Evolutionary conservation across 1,140 invertebrate genomes (phyloP).

Genomic region (Lutraria rhynchaena): DNA sequence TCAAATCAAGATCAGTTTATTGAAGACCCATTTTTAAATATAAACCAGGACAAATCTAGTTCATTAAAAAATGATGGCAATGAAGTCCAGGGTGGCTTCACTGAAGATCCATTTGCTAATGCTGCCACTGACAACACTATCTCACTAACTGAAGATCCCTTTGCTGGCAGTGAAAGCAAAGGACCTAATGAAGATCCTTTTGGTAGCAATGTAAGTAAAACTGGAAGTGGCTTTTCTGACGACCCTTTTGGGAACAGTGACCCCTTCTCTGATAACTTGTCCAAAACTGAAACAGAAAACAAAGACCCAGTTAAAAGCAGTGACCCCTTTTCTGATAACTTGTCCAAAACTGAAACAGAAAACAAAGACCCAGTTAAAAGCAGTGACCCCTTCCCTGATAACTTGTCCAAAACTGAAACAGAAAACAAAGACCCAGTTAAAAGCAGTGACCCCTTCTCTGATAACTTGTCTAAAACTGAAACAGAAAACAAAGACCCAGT

Average conservation of each 20-base stretch:
- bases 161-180: background rate
- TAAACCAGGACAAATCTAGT: too few relatives aligned
- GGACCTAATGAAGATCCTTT: slow-evolving; percentile 1
- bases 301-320: background rate
- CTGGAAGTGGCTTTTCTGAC: slow-evolving; percentile 13
- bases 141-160: background rate
- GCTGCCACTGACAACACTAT: background rate
- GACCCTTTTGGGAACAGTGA: slow-evolving; percentile 37
- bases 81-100: too few relatives aligned
- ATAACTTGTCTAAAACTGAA: background rate
- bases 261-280: background rate
- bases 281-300: background rate
- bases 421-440: background rate
- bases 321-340: background rate
- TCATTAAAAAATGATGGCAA: too few relatives aligned
- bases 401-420: background rate
- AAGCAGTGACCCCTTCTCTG: background rate
- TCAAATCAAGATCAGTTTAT: too few relatives aligned
- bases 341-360: background rate
- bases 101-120: too few relatives aligned
- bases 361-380: background rate
- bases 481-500: background rate
- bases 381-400: background rate
- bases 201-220: background rate
- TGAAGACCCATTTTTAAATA: too few relatives aligned